Evolutionary conservation across 2,113 vertebrate genomes (phyloP).

Genomic region (Halichoerus grypus): DNA sequence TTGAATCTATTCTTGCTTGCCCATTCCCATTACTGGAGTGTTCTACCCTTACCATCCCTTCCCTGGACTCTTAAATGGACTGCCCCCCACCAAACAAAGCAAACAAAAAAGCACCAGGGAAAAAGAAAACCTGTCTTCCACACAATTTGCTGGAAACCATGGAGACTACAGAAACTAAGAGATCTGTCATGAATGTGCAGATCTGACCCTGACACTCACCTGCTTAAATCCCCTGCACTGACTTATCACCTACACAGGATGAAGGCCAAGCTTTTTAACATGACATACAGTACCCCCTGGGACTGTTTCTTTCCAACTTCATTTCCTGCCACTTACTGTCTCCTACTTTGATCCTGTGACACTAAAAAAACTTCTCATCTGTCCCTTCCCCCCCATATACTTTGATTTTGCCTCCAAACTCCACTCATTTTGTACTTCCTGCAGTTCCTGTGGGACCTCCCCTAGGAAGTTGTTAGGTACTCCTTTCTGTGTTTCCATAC

Average conservation of each 20-base stretch:
- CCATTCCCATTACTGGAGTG: neutral
- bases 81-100: neutral
- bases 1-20: constrained; percentile 6
- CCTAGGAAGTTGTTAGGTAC: neutral
- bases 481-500: neutral
- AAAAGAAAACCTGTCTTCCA: neutral
- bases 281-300: neutral
- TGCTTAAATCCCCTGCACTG: neutral
- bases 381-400: neutral
- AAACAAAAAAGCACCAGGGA: neutral
- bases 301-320: neutral
- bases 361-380: neutral
- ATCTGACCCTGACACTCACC: neutral
- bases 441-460: neutral
- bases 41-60: neutral
- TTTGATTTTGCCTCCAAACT: neutral
- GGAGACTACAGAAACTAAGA: neutral
- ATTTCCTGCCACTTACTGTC: constrained; percentile 21
- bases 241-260: constrained; percentile 8
- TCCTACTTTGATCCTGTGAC: constrained; percentile 7
- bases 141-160: constrained; percentile 4
- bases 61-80: neutral
- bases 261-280: constrained; percentile 13
- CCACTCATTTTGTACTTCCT: neutral
- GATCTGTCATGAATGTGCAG: neutral